Evolutionary conservation across 1,140 invertebrate species (phyloP), one percentile per base, ranked within the genome.

Genomic region (Dufourea novaeangliae): DNA sequence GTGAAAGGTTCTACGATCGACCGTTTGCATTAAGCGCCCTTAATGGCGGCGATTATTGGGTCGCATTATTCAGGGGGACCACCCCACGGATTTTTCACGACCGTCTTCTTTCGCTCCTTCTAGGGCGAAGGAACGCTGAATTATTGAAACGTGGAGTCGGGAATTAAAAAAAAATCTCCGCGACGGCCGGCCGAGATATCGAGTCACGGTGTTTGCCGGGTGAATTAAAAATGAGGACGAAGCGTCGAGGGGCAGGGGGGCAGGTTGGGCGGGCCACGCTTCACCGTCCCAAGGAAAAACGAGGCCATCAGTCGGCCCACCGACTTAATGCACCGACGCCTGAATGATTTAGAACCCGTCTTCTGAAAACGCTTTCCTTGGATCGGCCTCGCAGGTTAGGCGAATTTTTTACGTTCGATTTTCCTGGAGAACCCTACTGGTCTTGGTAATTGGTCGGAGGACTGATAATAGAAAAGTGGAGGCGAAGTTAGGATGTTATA

Each of bases 151-250:
- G 76, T 78, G 80, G 63, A 86, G 84, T 54, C 78, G 80, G 82
- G 88, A 92, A 92, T 92, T 91, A 92, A 92, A 92, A 91, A n/a
- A n/a, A 92, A 90, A 85, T 85, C 87, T 88, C 86, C 70, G 69
- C 78, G 69, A 69, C 68, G 72, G 37, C 46, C 69, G 62, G 59
- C 57, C 57, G 57, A 83, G 85, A 84, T 79, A 73, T 72, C 66
- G 79, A 80, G 83, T 70, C 78, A 34, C 54, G 73, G 88, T 91
- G 90, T 92, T 92, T 91, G 90, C 85, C 82, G 83, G 88, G 78
- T 91, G 90, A 92, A 92, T 92, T 90, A 91, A 91, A 90, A 92
- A 92, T 91, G 90, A 92, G 87, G 46, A 76, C 66, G 90, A 84
- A 91, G 90, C 88, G 89, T n/a, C n/a, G n/a, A n/a, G n/a, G n/a